Conservation (phyloP, 2,113 vertebrate genomes). For the Podilymbus podiceps region DNA sequence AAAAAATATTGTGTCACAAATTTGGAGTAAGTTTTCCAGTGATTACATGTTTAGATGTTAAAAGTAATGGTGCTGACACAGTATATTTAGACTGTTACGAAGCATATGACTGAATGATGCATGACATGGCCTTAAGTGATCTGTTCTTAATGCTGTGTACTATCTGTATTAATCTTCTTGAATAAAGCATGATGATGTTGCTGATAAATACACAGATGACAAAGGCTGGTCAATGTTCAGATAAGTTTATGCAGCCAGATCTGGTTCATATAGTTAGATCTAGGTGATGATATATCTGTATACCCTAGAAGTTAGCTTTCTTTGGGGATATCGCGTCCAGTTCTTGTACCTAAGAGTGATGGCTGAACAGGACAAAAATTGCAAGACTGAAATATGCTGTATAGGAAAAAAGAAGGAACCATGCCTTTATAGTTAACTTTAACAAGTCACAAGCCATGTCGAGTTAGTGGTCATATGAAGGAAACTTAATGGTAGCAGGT, state of each 20-base stretch:
- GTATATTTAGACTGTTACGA: neutral
- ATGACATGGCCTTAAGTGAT: neutral
- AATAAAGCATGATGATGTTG: neutral
- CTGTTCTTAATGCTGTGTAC: neutral
- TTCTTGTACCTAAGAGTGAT: neutral
- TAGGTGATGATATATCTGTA: neutral
- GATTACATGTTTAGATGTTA: neutral
- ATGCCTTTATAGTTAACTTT: neutral
- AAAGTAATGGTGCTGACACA: neutral
- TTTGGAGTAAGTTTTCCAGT: neutral
- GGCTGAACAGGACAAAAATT: neutral
- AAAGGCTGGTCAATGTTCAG: neutral
- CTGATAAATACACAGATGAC: neutral
- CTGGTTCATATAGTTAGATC: neutral
- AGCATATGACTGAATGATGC: neutral
- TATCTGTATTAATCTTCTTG: neutral
- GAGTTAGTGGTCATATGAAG: neutral
- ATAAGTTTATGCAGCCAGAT: neutral
- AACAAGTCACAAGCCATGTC: neutral
- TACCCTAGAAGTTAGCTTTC: neutral
- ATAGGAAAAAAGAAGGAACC: neutral
- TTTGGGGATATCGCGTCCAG: neutral
- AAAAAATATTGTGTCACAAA: neutral
- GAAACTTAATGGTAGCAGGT: neutral
- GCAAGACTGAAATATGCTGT: neutral